Percentiles rank a stretch among this genome's conserved stretches.
These are phyloP conservation scores for Platycercus adscitus DNA, from an alignment of 2,113 vertebrate genomes.

Conservation along the genomic window DNA sequence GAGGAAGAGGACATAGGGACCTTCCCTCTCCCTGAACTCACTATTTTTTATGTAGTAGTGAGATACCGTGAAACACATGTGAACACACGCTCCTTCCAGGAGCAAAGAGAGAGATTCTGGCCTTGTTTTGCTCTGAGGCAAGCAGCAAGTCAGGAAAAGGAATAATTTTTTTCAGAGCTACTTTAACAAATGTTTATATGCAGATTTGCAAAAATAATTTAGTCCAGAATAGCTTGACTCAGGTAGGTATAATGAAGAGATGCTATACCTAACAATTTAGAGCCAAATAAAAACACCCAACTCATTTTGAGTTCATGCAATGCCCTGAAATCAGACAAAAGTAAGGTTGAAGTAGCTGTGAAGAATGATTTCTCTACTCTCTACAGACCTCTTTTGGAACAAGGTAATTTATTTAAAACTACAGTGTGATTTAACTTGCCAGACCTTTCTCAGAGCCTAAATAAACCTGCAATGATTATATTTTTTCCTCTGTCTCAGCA, in stretches of 20 bases:
- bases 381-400: neutral
- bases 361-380: neutral
- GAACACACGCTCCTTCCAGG: neutral
- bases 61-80: neutral
- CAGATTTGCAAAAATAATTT: neutral
- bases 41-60: neutral
- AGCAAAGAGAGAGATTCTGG: neutral
- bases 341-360: neutral
- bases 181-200: neutral
- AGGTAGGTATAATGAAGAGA: neutral
- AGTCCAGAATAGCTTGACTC: neutral
- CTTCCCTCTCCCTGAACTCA: neutral
- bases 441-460: conserved; percentile 45
- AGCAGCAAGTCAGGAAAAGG: neutral
- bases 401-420: conserved; percentile 36
- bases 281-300: neutral
- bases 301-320: neutral
- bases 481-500: conserved; percentile 3
- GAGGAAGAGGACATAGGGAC: neutral
- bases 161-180: neutral
- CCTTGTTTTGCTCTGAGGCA: neutral
- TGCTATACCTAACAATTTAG: neutral
- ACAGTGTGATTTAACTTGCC: conserved; percentile 19
- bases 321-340: neutral
- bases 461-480: conserved; percentile 41